Conservation (phyloP, 2,113 vertebrate species). For the Phycodurus eques region DNA sequence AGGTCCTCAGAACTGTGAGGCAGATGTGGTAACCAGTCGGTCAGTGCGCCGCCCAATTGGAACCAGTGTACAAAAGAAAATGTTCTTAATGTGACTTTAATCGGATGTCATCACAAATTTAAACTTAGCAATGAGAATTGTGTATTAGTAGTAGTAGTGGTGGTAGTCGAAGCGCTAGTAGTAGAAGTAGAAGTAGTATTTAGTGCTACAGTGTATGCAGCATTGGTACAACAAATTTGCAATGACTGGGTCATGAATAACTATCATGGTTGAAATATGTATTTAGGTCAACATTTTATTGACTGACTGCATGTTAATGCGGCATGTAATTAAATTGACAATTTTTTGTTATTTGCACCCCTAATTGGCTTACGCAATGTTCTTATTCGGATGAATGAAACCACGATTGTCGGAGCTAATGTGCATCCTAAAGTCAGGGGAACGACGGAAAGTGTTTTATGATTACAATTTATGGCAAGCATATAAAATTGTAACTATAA, state of each 20-base stretch:
- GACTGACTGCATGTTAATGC: not conserved
- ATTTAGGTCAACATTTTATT: not conserved
- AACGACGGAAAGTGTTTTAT: not conserved
- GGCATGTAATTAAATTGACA: not conserved
- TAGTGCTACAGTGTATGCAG: not conserved
- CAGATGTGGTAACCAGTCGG: no score
- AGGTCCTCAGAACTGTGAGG: no score
- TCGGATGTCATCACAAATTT: no score
- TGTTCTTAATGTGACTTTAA: no score
- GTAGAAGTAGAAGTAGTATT: not conserved
- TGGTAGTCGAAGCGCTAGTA: no score
- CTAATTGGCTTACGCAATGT: not conserved
- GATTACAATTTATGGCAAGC: constrained; percentile 16
- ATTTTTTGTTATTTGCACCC: not conserved
- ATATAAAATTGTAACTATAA: constrained; percentile 12
- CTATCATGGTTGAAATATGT: not conserved
- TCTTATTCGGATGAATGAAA: not conserved
- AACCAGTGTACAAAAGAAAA: no score
- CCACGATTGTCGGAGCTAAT: constrained; percentile 14
- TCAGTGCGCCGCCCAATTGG: no score
- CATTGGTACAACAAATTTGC: not conserved
- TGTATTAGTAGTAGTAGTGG: no score
- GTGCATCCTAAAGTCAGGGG: not conserved
- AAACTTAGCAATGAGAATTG: no score
- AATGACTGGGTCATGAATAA: not conserved